A percentile compares a stretch with the other conserved stretches of the same genome.
Conservation (phyloP, 1,140 invertebrate genomes). For the Lanistes nyassanus region DNA sequence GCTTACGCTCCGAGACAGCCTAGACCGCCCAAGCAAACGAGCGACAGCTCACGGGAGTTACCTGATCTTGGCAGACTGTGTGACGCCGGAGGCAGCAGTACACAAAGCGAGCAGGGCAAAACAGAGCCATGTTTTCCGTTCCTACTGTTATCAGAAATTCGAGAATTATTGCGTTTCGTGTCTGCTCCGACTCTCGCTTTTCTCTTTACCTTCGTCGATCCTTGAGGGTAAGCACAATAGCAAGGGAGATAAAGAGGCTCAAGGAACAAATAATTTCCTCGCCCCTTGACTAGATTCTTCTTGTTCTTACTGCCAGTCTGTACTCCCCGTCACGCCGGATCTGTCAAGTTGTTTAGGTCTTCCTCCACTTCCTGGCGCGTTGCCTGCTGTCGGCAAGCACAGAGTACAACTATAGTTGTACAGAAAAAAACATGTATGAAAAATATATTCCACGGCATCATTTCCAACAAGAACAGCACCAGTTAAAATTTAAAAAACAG, state of each 20-base stretch:
- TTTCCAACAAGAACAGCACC: too few species aligned
- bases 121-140: not conserved
- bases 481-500: too few species aligned
- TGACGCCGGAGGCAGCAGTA: slow-evolving; percentile 15
- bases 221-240: slow-evolving; percentile 11
- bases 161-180: slow-evolving; percentile 17
- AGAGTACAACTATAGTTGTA: too few species aligned
- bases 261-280: slow-evolving; percentile 1
- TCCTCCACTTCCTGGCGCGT: too few species aligned
- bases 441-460: too few species aligned
- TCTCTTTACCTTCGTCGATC: not conserved
- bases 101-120: not conserved
- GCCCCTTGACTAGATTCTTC: slow-evolving; percentile 1
- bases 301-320: too few species aligned
- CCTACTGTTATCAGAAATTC: slow-evolving; percentile 1
- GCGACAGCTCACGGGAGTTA: slow-evolving; percentile 16
- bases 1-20: not conserved
- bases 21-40: slow-evolving; percentile 16
- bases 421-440: too few species aligned
- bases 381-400: too few species aligned
- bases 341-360: too few species aligned
- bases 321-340: too few species aligned
- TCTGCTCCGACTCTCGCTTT: not conserved
- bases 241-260: slow-evolving; percentile 5
- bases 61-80: slow-evolving; percentile 21